These are phyloP conservation scores for Noctua janthina DNA, from an alignment of 2,888 invertebrate genomes.

Conservation along the genomic window DNA sequence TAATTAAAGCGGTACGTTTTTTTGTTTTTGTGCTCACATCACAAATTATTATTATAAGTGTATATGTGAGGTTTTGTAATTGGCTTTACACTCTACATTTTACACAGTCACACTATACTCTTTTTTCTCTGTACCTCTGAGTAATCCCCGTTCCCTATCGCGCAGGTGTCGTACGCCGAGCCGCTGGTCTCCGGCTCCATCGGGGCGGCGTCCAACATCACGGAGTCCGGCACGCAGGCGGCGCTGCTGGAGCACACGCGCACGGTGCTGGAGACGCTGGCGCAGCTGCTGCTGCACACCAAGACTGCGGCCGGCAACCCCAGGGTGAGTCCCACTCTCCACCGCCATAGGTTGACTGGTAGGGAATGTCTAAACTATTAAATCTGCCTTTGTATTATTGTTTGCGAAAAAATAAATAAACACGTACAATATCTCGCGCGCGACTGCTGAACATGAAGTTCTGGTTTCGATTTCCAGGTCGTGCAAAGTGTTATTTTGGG, in stretches of 20 bases:
- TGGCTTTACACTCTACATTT: background rate
- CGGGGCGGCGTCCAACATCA: constrained; percentile 97
- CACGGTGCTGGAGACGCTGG: constrained; percentile 98
- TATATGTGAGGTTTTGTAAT: too few relatives aligned
- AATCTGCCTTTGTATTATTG: too few relatives aligned
- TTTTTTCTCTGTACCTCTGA: background rate
- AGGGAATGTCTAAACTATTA: too few relatives aligned
- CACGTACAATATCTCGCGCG: too few relatives aligned
- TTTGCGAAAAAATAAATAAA: too few relatives aligned
- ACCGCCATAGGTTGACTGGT: too few relatives aligned
- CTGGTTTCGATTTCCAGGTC: too few relatives aligned
- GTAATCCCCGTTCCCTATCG: background rate
- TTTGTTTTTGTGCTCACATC: too few relatives aligned
- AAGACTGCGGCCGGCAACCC: constrained; percentile 98
- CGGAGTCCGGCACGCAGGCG: constrained; percentile 96
- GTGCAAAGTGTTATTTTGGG: too few relatives aligned
- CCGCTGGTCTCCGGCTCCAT: constrained; percentile 95
- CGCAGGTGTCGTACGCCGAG: constrained; percentile 93
- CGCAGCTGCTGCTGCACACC: constrained; percentile 95
- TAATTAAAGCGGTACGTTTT: too few relatives aligned
- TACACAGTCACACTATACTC: background rate
- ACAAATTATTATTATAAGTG: too few relatives aligned
- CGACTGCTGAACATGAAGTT: too few relatives aligned
- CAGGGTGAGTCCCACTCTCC: constrained; percentile 87
- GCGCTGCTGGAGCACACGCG: constrained; percentile 97